Evolutionary conservation across 1,140 invertebrate genomes (phyloP).

Genomic region (Drosophila hydei): DNA sequence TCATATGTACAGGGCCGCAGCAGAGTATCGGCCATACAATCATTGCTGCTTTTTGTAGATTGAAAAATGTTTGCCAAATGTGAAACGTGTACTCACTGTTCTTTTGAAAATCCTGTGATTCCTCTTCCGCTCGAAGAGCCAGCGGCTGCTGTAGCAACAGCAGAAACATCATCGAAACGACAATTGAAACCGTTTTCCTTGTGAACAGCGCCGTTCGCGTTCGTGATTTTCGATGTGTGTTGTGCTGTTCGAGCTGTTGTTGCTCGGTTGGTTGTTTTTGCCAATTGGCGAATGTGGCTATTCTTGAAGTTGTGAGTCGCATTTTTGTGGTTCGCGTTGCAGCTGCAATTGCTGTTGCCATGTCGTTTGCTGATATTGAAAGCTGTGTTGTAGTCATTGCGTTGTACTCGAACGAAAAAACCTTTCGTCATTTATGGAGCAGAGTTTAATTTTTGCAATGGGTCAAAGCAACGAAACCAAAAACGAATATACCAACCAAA

Average conservation of each 20-base stretch:
- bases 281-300: constrained; percentile 33
- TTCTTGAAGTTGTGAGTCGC: constrained; percentile 31
- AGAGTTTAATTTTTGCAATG: constrained; percentile 61
- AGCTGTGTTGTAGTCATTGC: constrained; percentile 72
- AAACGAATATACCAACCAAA: constrained; percentile 3
- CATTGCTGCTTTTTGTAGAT: no score
- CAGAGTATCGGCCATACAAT: background rate
- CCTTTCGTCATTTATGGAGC: constrained; percentile 76
- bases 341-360: constrained; percentile 32
- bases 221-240: constrained; percentile 69
- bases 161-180: constrained; percentile 45
- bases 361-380: constrained; percentile 61
- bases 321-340: constrained; percentile 31
- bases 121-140: constrained; percentile 59
- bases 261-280: constrained; percentile 31
- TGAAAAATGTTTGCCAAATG: no score
- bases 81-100: constrained; percentile 72
- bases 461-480: constrained; percentile 57
- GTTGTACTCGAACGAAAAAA: constrained; percentile 58
- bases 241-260: constrained; percentile 31
- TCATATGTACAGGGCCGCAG: background rate
- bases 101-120: constrained; percentile 82
- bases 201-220: constrained; percentile 52
- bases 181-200: constrained; percentile 63
- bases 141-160: constrained; percentile 54